These are phyloP conservation scores for Contarinia nasturtii DNA, from an alignment of 1,140 invertebrate genomes.

Conservation along the genomic window DNA sequence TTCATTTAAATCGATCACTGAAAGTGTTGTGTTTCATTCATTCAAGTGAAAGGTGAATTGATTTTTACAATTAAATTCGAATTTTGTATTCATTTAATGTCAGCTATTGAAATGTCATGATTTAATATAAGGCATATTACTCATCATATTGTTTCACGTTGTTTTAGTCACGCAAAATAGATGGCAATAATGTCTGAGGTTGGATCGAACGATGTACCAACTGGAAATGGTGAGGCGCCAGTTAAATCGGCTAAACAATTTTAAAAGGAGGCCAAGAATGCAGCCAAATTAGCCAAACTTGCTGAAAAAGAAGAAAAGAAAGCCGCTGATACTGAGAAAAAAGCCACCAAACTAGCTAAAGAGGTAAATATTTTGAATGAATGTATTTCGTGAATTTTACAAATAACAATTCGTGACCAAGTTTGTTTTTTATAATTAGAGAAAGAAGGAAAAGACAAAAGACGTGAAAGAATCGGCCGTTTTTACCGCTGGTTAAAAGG, in stretches of 20 bases:
- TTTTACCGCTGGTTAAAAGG: conserved; percentile 63
- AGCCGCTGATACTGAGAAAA: no score
- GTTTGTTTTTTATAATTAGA: conserved; percentile 7
- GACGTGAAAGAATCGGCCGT: conserved; percentile 47
- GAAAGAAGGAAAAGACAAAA: conserved; percentile 54
- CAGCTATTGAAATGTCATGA: no score
- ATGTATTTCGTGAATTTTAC: neutral
- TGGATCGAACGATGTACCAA: neutral
- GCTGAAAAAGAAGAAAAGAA: no score
- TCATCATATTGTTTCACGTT: no score
- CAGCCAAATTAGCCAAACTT: conserved; percentile 79
- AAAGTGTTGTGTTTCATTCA: no score
- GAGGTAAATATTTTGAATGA: conserved; percentile 49
- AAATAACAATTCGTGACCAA: no score
- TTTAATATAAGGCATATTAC: no score
- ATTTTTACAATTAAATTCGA: no score
- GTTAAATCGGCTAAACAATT: conserved; percentile 72
- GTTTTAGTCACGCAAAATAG: no score
- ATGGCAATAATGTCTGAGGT: neutral
- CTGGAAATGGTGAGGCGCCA: conserved; percentile 24
- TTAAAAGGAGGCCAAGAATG: conserved; percentile 76
- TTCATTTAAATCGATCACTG: no score
- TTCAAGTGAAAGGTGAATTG: no score
- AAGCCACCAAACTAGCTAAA: conserved; percentile 22
- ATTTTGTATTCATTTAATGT: no score